phyloP scores from a whole-genome alignment of 2,888 invertebrate species.

The Plemyria rubiginata region DNA sequence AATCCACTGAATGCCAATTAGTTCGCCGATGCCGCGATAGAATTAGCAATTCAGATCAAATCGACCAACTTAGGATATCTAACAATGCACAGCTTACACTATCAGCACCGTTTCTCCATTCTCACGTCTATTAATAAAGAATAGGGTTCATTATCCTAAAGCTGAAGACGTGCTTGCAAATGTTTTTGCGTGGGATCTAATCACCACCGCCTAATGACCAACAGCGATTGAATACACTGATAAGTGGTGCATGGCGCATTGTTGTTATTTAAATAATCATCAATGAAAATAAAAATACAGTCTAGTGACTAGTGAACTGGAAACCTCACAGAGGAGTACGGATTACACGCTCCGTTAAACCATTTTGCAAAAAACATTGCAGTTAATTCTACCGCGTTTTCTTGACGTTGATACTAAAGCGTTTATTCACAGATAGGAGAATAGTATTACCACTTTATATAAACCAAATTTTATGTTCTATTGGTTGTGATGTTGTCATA shows the following conservation, averaged over 20 bases:
- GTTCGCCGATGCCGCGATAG: constrained; percentile 61
- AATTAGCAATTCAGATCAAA: constrained; percentile 78
- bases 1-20: constrained; percentile 74
- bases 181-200: constrained; percentile 46
- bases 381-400: background rate
- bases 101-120: constrained; percentile 4
- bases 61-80: constrained; percentile 57
- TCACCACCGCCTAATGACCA: constrained; percentile 66
- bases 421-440: too few species aligned
- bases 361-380: constrained; percentile 13
- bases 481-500: too few species aligned
- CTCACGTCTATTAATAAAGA: constrained; percentile 7
- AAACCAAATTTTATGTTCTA: too few species aligned
- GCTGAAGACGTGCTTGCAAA: constrained; percentile 16
- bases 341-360: constrained; percentile 39
- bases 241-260: constrained; percentile 38
- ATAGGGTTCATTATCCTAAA: constrained; percentile 14
- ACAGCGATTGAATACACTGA: constrained; percentile 15
- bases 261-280: constrained; percentile 47
- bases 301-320: constrained; percentile 34
- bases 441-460: too few species aligned
- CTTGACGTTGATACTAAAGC: too few species aligned
- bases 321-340: constrained; percentile 36
- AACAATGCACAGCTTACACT: constrained; percentile 31
- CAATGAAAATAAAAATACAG: constrained; percentile 47